Conservation (phyloP, 2,797 vertebrate genomes). For the Gouania willdenowi region DNA sequence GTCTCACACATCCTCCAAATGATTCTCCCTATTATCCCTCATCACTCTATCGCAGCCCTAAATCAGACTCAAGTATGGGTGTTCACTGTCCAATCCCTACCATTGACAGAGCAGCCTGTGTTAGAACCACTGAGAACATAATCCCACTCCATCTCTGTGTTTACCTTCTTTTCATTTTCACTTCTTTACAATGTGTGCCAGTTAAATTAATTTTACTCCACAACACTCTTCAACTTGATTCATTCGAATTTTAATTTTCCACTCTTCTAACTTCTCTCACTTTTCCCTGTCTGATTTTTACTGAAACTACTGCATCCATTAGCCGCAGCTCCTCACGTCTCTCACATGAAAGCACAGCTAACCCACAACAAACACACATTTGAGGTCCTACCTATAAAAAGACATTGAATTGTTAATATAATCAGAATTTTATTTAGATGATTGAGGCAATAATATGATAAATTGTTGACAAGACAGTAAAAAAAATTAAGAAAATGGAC, state of each 20-base stretch:
- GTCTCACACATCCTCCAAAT: conserved; percentile 70
- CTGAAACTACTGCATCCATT: conserved; percentile 3
- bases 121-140: conserved; percentile 42
- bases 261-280: conserved; percentile 19
- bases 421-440: too few relatives aligned
- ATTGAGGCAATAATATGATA: too few relatives aligned
- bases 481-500: too few relatives aligned
- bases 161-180: conserved; percentile 19
- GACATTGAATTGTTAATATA: too few relatives aligned
- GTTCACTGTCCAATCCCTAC: conserved; percentile 48
- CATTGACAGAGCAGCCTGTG: conserved; percentile 45
- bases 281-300: conserved; percentile 23
- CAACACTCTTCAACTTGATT: conserved; percentile 12
- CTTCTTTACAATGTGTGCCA: conserved; percentile 10
- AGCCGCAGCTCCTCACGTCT: not conserved
- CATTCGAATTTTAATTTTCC: conserved; percentile 35
- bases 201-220: conserved; percentile 16
- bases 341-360: too few relatives aligned
- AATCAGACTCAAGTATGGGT: conserved; percentile 70
- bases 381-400: too few relatives aligned
- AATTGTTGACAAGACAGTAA: too few relatives aligned
- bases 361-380: too few relatives aligned
- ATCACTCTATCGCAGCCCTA: conserved; percentile 55
- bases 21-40: conserved; percentile 68
- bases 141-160: conserved; percentile 14